Evolutionary conservation across 2,113 vertebrate species (phyloP).

Genomic region (Origma solitaria): DNA sequence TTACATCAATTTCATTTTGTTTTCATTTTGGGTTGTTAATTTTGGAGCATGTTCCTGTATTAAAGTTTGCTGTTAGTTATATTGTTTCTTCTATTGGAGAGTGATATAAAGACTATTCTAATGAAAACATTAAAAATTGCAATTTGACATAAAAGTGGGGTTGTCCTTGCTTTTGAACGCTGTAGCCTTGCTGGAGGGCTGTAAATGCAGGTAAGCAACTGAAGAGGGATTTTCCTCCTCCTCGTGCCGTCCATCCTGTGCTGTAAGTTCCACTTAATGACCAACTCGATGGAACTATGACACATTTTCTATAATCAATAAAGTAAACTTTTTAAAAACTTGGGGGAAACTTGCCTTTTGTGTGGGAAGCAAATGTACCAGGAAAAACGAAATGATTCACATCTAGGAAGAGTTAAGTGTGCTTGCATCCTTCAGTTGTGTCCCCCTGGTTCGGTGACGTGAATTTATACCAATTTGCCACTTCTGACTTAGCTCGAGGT

Average conservation of each 20-base stretch:
- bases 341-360: constrained; percentile 60
- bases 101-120: constrained; percentile 83
- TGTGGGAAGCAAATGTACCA: neutral
- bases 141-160: constrained; percentile 72
- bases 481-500: neutral
- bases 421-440: neutral
- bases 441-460: neutral
- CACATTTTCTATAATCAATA: constrained; percentile 68
- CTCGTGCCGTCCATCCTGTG: neutral
- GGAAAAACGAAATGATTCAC: neutral
- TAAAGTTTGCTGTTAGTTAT: constrained; percentile 76
- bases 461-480: neutral
- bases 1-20: constrained; percentile 67
- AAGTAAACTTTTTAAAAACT: constrained; percentile 44
- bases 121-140: constrained; percentile 87
- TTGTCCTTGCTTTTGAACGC: constrained; percentile 70
- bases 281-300: constrained; percentile 21
- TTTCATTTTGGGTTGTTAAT: constrained; percentile 76
- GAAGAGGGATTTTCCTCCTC: neutral
- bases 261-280: constrained; percentile 4
- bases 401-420: neutral
- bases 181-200: constrained; percentile 44
- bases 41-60: constrained; percentile 80
- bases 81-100: constrained; percentile 77
- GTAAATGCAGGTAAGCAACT: constrained; percentile 23